These are phyloP conservation scores for Lycophotia porphyrea DNA, from an alignment of 2,888 invertebrate species.

Conservation along the genomic window DNA sequence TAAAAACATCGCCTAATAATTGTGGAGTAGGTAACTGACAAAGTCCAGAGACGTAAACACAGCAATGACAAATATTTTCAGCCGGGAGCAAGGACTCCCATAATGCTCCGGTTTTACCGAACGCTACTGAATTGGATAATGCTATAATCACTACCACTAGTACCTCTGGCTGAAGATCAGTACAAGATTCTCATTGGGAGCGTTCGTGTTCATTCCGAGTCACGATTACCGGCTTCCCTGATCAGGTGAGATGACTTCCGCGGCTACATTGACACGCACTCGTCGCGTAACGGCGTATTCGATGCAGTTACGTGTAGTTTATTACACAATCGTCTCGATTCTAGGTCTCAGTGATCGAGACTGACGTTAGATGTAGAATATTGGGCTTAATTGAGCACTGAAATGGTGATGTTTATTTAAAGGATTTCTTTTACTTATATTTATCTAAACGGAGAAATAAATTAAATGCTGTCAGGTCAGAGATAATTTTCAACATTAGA, in stretches of 20 bases:
- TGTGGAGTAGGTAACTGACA: background rate
- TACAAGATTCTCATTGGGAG: slow-evolving; percentile 12
- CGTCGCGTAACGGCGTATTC: slow-evolving; percentile 27
- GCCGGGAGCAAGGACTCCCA: background rate
- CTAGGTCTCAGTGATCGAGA: background rate
- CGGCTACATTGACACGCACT: slow-evolving; percentile 37
- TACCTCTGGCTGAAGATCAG: background rate
- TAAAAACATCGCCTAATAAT: background rate
- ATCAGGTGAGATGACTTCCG: slow-evolving; percentile 45
- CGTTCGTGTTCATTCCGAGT: slow-evolving; percentile 16
- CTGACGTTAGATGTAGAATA: background rate
- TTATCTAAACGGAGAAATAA: background rate
- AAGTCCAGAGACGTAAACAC: background rate
- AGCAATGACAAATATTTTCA: background rate
- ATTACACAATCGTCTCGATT: slow-evolving; percentile 41
- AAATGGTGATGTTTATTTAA: background rate
- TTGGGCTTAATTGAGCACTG: background rate
- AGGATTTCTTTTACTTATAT: background rate
- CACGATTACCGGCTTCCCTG: slow-evolving; percentile 25
- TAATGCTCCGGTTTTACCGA: background rate
- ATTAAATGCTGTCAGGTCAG: background rate
- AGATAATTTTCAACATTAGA: background rate
- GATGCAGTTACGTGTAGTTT: slow-evolving; percentile 47
- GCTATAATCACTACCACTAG: background rate
- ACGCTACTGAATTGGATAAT: slow-evolving; percentile 26